A percentile compares a stretch with the other conserved stretches of the same genome.
Evolutionary conservation across 2,797 vertebrate genomes (phyloP).

Genomic region (Trachurus trachurus): DNA sequence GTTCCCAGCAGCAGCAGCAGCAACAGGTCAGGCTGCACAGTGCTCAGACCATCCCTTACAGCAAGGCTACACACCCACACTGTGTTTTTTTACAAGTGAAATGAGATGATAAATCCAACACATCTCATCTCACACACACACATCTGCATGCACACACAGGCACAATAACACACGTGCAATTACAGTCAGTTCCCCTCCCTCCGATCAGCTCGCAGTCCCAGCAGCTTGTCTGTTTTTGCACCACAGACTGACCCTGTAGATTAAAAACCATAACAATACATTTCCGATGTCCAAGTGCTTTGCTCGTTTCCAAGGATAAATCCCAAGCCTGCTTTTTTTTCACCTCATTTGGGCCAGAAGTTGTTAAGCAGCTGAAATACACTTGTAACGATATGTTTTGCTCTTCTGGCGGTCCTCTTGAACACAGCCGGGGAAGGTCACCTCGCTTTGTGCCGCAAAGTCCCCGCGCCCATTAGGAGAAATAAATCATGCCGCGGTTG

Average conservation of each 20-base stretch:
- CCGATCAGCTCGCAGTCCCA: slow-evolving; percentile 11
- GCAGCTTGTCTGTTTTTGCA: slow-evolving; percentile 38
- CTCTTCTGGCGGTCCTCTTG: slow-evolving; percentile 39
- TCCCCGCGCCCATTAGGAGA: slow-evolving; percentile 36
- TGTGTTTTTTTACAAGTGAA: slow-evolving; percentile 32
- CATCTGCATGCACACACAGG: not conserved
- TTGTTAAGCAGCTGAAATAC: slow-evolving; percentile 52
- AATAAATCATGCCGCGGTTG: slow-evolving; percentile 28
- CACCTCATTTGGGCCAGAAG: slow-evolving; percentile 34
- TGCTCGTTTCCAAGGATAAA: slow-evolving; percentile 45
- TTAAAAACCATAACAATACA: slow-evolving; percentile 44
- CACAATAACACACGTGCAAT: slow-evolving; percentile 6
- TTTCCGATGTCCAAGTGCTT: slow-evolving; percentile 28
- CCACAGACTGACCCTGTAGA: slow-evolving; percentile 40
- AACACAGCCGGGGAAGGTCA: slow-evolving; percentile 56
- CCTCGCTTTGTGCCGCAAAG: slow-evolving; percentile 27
- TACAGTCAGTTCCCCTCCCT: slow-evolving; percentile 35
- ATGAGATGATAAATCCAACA: slow-evolving; percentile 49
- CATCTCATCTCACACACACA: slow-evolving; percentile 7
- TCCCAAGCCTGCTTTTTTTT: slow-evolving; percentile 56
- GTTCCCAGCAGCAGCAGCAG: slow-evolving; percentile 33
- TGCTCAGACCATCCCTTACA: slow-evolving; percentile 45
- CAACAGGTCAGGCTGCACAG: slow-evolving; percentile 54
- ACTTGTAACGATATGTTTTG: slow-evolving; percentile 58
- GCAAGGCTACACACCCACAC: slow-evolving; percentile 48